Evolutionary conservation across 2,888 invertebrate genomes (phyloP), one percentile per base, ranked within the genome.

Genomic region (Folsomia manolachei): DNA sequence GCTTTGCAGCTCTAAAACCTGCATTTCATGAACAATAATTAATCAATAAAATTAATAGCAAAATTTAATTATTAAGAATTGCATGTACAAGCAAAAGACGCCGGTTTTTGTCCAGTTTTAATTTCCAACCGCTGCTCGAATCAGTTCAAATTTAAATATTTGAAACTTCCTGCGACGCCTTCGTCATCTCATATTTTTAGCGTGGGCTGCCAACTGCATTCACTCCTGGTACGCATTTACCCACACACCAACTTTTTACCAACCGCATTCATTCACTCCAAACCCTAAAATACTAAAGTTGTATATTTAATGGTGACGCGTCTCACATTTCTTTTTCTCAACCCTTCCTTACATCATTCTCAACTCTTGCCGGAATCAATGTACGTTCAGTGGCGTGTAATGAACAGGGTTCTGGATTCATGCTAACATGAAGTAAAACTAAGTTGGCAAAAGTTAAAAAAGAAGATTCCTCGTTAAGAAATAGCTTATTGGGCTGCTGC

Each of bases 171-270:
- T 63, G 21, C n/a, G 63, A 69, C 62, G n/a, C n/a, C 70, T 68
- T 72, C 78, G 78, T 78, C 78, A 78, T 73, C 75, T 78, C 72
- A 75, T 76, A 78, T 78, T 78, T 78, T 76, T 75, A 75, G 78
- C 78, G 78, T 78, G 78, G 78, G 76, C 71, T 72, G 76, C 61
- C 52, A 68, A 61, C 26, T 61, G 60, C 26, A 61, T 18, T 21
- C 2, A 62, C n/a, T n/a, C 62, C 63, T 56, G 56, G n/a, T 56
- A 56, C 56, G 56, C 56, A 56, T 56, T 56, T n/a, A 7, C 7
- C 7, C 7, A 7, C 4, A 18, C 7, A 56, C 56, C 19, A 56
- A 19, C 21, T n/a, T n/a, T n/a, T n/a, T n/a, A n/a, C n/a, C n/a
- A n/a, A n/a, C n/a, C n/a, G n/a, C 56, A 56, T 56, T 56, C 21